phyloP scores from a whole-genome alignment of 1,140 invertebrate genomes.

The Trachymyrmex septentrionalis region DNA sequence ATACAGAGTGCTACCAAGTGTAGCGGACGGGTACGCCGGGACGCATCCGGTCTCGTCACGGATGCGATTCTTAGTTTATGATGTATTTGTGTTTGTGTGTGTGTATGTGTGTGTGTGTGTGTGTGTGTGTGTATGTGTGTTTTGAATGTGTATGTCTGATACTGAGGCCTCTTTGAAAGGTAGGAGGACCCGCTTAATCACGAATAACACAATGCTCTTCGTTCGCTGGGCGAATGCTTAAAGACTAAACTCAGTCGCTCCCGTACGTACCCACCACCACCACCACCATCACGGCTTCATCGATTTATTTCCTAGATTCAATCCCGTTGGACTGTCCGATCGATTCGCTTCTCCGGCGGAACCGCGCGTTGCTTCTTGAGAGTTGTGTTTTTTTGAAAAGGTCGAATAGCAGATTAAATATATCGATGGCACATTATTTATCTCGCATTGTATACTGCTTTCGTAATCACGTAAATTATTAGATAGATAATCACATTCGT shows the following conservation, averaged over 20 bases:
- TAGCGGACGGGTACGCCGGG: constrained; percentile 75
- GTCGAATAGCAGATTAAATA: neutral
- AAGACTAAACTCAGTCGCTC: constrained; percentile 73
- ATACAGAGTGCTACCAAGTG: constrained; percentile 77
- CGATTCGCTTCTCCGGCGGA: constrained; percentile 43
- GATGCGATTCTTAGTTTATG: constrained; percentile 64
- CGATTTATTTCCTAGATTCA: constrained; percentile 65
- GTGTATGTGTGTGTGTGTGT: neutral
- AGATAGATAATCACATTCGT: neutral
- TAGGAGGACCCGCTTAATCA: constrained; percentile 25
- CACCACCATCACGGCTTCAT: constrained; percentile 71
- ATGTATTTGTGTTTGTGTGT: neutral
- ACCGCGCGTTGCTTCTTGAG: constrained; percentile 22
- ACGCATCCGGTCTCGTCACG: constrained; percentile 62
- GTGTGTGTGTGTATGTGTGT: neutral
- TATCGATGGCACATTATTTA: constrained; percentile 5
- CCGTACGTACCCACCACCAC: constrained; percentile 75
- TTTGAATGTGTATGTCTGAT: constrained; percentile 46
- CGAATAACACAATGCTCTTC: constrained; percentile 54
- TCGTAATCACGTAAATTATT: neutral
- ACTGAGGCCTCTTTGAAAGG: constrained; percentile 25
- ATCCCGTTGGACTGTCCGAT: constrained; percentile 40
- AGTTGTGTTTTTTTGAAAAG: neutral
- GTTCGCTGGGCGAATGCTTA: constrained; percentile 63
- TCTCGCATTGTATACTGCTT: neutral